phyloP scores from a whole-genome alignment of 2,888 invertebrate genomes.

The Teleogryllus oceanicus region DNA sequence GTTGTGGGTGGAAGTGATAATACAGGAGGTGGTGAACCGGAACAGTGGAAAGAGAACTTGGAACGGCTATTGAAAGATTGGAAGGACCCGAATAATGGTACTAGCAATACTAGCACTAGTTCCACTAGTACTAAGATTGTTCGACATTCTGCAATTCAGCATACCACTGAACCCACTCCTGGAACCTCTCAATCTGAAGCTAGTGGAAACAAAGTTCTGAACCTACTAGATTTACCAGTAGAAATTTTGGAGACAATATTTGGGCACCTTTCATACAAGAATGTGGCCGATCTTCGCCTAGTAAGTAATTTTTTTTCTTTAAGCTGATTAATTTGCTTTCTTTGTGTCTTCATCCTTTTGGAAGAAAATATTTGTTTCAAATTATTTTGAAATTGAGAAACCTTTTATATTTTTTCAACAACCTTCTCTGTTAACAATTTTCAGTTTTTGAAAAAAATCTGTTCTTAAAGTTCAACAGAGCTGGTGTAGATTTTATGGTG shows the following conservation, averaged over 20 bases:
- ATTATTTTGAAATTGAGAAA: no score
- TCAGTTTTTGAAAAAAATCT: no score
- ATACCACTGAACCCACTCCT: not conserved
- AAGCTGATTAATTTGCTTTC: not conserved
- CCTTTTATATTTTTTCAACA: no score
- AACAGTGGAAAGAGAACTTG: not conserved
- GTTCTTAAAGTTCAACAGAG: no score
- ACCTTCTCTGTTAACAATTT: no score
- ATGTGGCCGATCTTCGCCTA: slow-evolving; percentile 72
- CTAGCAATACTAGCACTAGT: no score
- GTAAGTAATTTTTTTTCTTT: slow-evolving; percentile 53
- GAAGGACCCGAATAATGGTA: no score
- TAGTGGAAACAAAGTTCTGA: slow-evolving; percentile 41
- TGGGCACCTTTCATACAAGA: slow-evolving; percentile 69
- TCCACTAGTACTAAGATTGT: not conserved
- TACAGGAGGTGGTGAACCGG: slow-evolving; percentile 23
- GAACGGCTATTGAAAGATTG: no score
- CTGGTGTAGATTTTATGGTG: no score
- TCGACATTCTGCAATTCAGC: not conserved
- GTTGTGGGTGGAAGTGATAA: slow-evolving; percentile 31
- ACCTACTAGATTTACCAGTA: slow-evolving; percentile 70
- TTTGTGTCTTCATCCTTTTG: no score
- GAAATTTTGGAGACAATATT: slow-evolving; percentile 79
- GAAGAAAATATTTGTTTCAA: no score
- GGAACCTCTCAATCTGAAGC: slow-evolving; percentile 38